Percentiles rank a stretch among this genome's conserved stretches.
Conservation (phyloP, 2,113 vertebrate species). For the Bujurquina vittata region DNA sequence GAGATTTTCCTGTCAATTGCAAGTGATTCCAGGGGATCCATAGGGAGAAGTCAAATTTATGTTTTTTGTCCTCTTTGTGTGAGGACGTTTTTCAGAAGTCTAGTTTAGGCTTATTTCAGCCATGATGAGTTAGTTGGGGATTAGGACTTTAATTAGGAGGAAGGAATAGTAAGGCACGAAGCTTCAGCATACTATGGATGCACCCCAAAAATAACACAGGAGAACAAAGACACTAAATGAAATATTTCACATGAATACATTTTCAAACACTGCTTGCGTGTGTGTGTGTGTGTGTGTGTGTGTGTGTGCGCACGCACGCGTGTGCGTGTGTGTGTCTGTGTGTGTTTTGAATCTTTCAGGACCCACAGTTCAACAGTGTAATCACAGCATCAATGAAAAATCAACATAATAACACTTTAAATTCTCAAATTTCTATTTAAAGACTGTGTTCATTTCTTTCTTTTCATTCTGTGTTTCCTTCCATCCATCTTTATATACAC, state of each 20-base stretch:
- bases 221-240: not conserved
- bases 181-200: not conserved
- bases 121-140: not conserved
- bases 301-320: not conserved
- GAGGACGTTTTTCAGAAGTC: not conserved
- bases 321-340: not conserved
- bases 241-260: not conserved
- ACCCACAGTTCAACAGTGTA: conserved; percentile 21
- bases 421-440: conserved; percentile 23
- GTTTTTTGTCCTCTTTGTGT: not conserved
- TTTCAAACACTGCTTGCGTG: not conserved
- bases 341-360: not conserved
- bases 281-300: not conserved
- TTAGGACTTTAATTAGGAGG: conserved; percentile 31
- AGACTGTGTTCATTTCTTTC: not conserved
- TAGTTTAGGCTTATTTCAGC: conserved; percentile 2
- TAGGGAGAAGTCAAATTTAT: not conserved
- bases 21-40: not conserved
- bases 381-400: not conserved
- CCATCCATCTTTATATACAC: conserved; percentile 18
- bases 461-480: conserved; percentile 13
- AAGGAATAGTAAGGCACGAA: not conserved
- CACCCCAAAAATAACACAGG: not conserved
- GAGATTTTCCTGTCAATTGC: conserved; percentile 16
- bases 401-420: conserved; percentile 3